Base-by-base conservation (phyloP, 2,888 invertebrate species). In the Gisinianus flammeolus region DNA sequence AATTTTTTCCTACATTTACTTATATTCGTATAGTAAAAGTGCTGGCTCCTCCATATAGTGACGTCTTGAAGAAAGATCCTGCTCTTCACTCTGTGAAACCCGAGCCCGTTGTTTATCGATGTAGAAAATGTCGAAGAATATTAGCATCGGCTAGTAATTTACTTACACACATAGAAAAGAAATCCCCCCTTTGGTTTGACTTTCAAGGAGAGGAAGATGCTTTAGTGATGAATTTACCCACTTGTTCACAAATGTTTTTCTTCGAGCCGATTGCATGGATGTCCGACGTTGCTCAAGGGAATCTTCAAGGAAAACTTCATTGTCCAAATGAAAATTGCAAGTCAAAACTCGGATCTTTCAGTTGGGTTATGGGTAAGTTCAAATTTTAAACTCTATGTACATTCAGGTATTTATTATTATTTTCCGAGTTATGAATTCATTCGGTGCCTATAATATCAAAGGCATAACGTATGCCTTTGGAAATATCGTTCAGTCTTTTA, bases 231-330 rank as follows among this genome's bases (percentile, higher is more conserved):
- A 35, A 58, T 8, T 8, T 19, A 8, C 88, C 88, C 76, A 86
- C 88, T 72, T 96, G 96, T 86, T 90, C 89, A 3, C 91, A 91
- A 85, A 94, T 93, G 84, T 91, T 93, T 87, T 97, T 96, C 88
- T 90, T 96, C 80, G 96, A 96, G 88, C 97, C 97, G 0, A 90
- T 96, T 86, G 89, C 91, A 16, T 97, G 97, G 96, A 96, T 96
- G 95, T 89, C 89, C 71, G 90, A 91, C 85, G 91, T 93, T 67
- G 88, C 90, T 58, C 91, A 91, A 35, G 35, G 22, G 10, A 62
- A 58, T 77, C 89, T 92, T 19, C 92, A 93, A 85, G 96, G 96
- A 56, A 95, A 96, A 87, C 89, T 97, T 81, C 90, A 92, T 87
- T 93, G 96, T 87, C 94, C 96, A 86, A 85, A 84, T 76, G 78